Conservation (phyloP, 2,797 vertebrate genomes). For the Cryptoblepharus egeriae region DNA sequence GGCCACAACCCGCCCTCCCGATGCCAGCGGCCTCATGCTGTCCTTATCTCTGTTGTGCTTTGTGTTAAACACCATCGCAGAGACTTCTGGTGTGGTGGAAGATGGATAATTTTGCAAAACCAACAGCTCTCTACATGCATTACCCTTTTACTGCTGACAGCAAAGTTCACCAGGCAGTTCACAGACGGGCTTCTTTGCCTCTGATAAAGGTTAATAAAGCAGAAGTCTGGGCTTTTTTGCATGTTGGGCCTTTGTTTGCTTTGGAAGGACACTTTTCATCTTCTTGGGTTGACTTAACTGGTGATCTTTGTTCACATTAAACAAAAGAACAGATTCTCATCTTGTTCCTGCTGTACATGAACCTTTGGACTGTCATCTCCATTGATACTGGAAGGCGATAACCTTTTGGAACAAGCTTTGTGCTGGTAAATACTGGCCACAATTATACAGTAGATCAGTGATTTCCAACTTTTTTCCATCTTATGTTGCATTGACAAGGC, state of each 20-base stretch:
- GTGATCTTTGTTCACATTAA: conserved; percentile 26
- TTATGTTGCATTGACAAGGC: too few relatives aligned
- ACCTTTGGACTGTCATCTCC: neutral
- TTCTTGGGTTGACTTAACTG: conserved; percentile 38
- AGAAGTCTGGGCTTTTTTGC: conserved; percentile 57
- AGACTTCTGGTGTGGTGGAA: conserved; percentile 49
- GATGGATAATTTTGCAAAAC: conserved; percentile 63
- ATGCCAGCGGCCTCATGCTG: rapidly evolving
- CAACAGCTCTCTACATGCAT: conserved; percentile 63
- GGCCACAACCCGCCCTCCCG: neutral
- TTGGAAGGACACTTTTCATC: conserved; percentile 50
- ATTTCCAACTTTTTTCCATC: too few relatives aligned
- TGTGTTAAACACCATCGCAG: neutral
- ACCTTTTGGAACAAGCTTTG: conserved; percentile 31
- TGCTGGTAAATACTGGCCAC: conserved; percentile 43
- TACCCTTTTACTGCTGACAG: conserved; percentile 74
- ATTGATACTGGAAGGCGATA: conserved; percentile 2
- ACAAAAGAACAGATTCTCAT: neutral
- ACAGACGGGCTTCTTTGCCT: conserved; percentile 54
- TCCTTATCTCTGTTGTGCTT: neutral
- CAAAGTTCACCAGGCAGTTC: conserved; percentile 68
- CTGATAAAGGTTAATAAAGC: conserved; percentile 79
- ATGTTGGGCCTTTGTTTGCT: conserved; percentile 37
- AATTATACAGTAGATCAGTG: too few relatives aligned
- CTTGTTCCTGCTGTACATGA: conserved; percentile 2